Base-by-base conservation (phyloP, 2,888 invertebrate genomes). In the Meghimatium bilineatum region DNA sequence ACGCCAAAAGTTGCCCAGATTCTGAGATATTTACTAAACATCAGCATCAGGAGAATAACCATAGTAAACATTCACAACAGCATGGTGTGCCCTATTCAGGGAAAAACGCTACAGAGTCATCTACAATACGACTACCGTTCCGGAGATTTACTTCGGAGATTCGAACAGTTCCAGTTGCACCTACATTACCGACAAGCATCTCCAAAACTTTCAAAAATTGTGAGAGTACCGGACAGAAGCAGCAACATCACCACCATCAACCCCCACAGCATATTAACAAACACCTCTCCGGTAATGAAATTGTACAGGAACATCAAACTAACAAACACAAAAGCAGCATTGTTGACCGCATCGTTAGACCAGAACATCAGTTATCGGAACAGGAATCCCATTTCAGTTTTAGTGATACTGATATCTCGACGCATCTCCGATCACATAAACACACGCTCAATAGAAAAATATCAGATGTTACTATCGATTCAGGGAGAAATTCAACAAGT, bases 401-500 rank as follows among this genome's bases (percentile, higher is more conserved):
- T 67, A n/a, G 36, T 74, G 17, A 20, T 32, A 38, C 67, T 23
- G 56, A 38, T 20, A n/a, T 72, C 20, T 29, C 52, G 23, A 12
- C 63, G 23, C 56, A n/a, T 44, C 79, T 36, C 23, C 63, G 29
- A 72, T 79, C 63, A 17, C 81, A 56, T 26, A 90, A 90, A 82
- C 87, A 87, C 83, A 90, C 90, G 0, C 85, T 91, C 38, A 86
- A 86, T 63, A 86, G 90, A 56, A 90, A 90, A 79, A 88, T 77
- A n/a, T 88, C 87, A n/a, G 87, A 87, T 80, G 82, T 87, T 20
- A 88, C 86, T 78, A 85, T 82, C 79, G 88, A 87, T 85, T 88
- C 87, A 0, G 89, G 90, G 12, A 86, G 90, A 23, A 91, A 90
- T 84, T 90, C 91, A 12, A 90, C 89, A 6, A 89, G 89, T 86